Evolutionary conservation across 2,113 vertebrate species (phyloP), one percentile per base, ranked within the genome.

Genomic region (Alligator mississippiensis): DNA sequence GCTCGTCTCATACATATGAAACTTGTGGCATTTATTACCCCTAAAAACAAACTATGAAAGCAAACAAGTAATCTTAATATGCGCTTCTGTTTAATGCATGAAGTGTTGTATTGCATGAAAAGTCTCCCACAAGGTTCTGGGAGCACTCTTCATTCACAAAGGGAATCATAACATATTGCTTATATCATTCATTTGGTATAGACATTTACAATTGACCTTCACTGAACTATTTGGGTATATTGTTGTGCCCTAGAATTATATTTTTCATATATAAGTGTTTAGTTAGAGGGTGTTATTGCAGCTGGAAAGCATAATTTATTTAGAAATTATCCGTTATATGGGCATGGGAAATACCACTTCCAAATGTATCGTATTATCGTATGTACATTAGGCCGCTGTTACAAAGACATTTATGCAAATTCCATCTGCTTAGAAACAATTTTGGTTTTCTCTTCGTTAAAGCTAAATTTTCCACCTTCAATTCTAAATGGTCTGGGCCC

Each of bases 361-460:
- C 88, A 94, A 89, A 85, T 66, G 9, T 91, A 89, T 87, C 81
- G 58, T 13, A 89, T 87, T 80, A 91, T 77, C 81, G 91, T 80
- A 93, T 90, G 80, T 94, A 77, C 57, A 91, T 86, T 93, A 92
- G 90, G 93, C 85, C 89, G 68, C 77, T 90, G 77, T 92, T 84
- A 87, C 85, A 74, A 94, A 95, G 94, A 92, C 60, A 80, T 85
- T 90, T 88, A 93, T 81, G 94, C 14, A 96, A 95, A 96, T 96
- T 96, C 93, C 92, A 91, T 96, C 68, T 82, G 90, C 34, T 93
- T 89, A 91, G 89, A 90, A 96, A 94, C 87, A 75, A 75, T 59
- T 34, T 87, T 77, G 70, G 34, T 87, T 93, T 92, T 86, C 68
- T 92, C 64, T 91, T 75, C 87, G 72, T 88, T 74, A 96, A 38